A percentile compares a stretch with the other conserved stretches of the same genome.
Evolutionary conservation across 2,797 vertebrate genomes (phyloP).

Genomic region (Microhierax caerulescens): DNA sequence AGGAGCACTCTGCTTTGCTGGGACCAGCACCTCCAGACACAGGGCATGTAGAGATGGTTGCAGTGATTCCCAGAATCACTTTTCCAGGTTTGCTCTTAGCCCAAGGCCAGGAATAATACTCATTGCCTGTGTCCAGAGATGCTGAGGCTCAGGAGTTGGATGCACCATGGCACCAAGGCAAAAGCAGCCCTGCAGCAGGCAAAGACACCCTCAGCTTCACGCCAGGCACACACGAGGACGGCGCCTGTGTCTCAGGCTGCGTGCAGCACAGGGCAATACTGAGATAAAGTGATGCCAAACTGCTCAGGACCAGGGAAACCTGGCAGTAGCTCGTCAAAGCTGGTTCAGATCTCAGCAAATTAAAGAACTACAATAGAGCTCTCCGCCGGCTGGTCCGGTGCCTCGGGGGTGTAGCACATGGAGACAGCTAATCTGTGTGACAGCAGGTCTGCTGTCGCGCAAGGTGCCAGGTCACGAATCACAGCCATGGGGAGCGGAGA

Average conservation of each 20-base stretch:
- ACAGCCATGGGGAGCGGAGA: neutral
- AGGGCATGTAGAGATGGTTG: accelerated
- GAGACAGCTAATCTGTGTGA: neutral
- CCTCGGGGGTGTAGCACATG: neutral
- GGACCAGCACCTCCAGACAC: neutral
- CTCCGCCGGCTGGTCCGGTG: neutral
- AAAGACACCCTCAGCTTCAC: neutral
- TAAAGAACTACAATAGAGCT: neutral
- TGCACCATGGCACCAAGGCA: neutral
- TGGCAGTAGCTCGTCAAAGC: neutral
- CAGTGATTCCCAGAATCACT: neutral
- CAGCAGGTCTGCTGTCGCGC: neutral
- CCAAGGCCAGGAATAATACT: neutral
- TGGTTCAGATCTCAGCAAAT: neutral
- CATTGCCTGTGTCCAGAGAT: neutral
- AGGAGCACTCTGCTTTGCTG: neutral
- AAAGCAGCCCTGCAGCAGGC: neutral
- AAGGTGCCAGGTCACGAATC: neutral
- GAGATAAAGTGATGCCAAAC: neutral
- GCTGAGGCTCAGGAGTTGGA: neutral
- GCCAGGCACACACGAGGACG: accelerated
- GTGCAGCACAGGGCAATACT: neutral
- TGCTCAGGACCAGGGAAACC: neutral
- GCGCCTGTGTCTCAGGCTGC: neutral
- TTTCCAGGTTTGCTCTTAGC: neutral